Conservation (phyloP, 2,113 vertebrate genomes). For the Todiramphus saurophagus region DNA sequence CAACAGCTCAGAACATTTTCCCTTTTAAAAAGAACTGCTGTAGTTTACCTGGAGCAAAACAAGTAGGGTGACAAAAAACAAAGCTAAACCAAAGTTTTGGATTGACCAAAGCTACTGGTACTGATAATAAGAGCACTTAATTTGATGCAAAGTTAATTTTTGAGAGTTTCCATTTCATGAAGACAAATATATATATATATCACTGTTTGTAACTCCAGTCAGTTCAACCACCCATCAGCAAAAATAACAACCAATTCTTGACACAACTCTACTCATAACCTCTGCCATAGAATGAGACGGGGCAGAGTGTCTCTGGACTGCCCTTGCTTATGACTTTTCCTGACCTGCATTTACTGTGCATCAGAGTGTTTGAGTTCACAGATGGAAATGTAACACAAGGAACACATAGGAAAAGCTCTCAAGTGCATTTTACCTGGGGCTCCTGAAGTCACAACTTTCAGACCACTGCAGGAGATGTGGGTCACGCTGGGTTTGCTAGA, state of each 20-base stretch:
- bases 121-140: neutral
- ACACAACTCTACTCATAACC: neutral
- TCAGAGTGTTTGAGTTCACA: neutral
- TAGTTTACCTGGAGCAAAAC: neutral
- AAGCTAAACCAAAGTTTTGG: neutral
- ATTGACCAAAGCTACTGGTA: neutral
- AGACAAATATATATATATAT: neutral
- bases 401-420: neutral
- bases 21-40: neutral
- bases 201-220: neutral
- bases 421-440: neutral
- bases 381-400: neutral
- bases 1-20: neutral
- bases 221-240: neutral
- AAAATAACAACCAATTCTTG: neutral
- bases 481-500: neutral
- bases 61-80: neutral
- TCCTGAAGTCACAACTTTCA: neutral
- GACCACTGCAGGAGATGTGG: neutral
- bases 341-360: neutral
- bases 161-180: neutral
- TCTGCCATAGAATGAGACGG: neutral
- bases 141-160: neutral
- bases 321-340: neutral
- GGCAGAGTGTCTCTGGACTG: neutral